phyloP scores from a whole-genome alignment of 2,113 vertebrate species.

The Siniperca knerii region DNA sequence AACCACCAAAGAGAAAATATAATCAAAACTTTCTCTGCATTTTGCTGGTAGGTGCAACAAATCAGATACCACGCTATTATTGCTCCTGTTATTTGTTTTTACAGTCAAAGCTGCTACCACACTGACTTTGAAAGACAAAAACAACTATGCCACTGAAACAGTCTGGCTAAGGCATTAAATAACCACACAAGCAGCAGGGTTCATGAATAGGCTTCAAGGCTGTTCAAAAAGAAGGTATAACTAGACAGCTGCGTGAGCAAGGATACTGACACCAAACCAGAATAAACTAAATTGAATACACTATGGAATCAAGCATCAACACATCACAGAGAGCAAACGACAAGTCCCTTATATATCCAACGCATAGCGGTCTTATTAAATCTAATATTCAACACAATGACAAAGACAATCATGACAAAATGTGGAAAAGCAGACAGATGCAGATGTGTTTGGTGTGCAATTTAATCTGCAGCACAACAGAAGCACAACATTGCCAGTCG shows the following conservation, averaged over 20 bases:
- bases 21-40: slow-evolving; percentile 5
- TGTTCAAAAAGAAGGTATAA: slow-evolving; percentile 7
- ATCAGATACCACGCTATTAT: not conserved
- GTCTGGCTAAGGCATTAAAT: not conserved
- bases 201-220: slow-evolving; percentile 12
- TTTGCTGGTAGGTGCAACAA: slow-evolving; percentile 17
- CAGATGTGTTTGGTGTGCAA: slow-evolving; percentile 31
- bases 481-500: slow-evolving; percentile 1
- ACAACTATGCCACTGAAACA: not conserved
- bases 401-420: slow-evolving; percentile 12
- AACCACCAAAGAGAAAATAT: slow-evolving; percentile 17
- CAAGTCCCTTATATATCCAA: not conserved
- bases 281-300: not conserved
- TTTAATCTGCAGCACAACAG: slow-evolving; percentile 42
- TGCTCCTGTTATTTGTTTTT: slow-evolving; percentile 10
- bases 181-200: not conserved
- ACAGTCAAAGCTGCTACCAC: slow-evolving; percentile 7
- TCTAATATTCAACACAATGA: slow-evolving; percentile 5
- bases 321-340: slow-evolving; percentile 2
- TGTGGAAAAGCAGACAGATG: slow-evolving; percentile 13
- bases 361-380: not conserved
- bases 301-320: slow-evolving; percentile 3
- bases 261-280: slow-evolving; percentile 12
- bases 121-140: slow-evolving; percentile 13
- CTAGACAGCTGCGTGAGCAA: not conserved